phyloP scores from a whole-genome alignment of 2,797 vertebrate genomes.

The Sebastes iracundus region DNA sequence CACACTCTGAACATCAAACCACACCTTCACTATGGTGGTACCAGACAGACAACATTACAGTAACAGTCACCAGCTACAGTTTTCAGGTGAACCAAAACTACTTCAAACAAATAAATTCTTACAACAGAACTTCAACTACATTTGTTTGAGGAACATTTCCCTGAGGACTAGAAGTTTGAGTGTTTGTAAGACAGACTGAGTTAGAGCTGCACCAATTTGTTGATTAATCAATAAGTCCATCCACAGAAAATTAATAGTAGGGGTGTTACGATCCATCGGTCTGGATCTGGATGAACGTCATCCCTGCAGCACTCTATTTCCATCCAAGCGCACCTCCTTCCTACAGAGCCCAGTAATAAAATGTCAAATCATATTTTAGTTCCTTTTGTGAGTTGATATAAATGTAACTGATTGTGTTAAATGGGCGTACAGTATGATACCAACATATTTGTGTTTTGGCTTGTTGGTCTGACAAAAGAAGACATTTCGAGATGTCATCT shows the following conservation, averaged over 20 bases:
- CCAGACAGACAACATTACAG: background rate
- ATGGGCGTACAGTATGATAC: too few relatives aligned
- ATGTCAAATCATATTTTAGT: too few relatives aligned
- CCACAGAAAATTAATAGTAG: background rate
- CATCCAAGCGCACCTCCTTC: too few relatives aligned
- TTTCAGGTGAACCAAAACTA: background rate
- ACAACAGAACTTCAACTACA: background rate
- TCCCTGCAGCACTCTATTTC: too few relatives aligned
- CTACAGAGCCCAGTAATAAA: too few relatives aligned
- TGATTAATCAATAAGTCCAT: background rate
- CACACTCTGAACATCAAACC: background rate
- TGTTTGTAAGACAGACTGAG: background rate
- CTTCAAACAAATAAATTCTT: background rate
- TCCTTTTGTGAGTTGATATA: too few relatives aligned
- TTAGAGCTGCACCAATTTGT: background rate
- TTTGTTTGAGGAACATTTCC: background rate
- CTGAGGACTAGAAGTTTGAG: background rate
- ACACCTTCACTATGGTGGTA: background rate
- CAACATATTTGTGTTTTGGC: background rate
- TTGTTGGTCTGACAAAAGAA: background rate
- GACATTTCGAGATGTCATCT: background rate
- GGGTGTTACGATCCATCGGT: too few relatives aligned
- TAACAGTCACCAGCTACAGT: background rate
- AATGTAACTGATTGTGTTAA: too few relatives aligned
- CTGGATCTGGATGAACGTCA: too few relatives aligned